phyloP scores from a whole-genome alignment of 2,888 invertebrate species.

The Steinernema hermaphroditum region DNA sequence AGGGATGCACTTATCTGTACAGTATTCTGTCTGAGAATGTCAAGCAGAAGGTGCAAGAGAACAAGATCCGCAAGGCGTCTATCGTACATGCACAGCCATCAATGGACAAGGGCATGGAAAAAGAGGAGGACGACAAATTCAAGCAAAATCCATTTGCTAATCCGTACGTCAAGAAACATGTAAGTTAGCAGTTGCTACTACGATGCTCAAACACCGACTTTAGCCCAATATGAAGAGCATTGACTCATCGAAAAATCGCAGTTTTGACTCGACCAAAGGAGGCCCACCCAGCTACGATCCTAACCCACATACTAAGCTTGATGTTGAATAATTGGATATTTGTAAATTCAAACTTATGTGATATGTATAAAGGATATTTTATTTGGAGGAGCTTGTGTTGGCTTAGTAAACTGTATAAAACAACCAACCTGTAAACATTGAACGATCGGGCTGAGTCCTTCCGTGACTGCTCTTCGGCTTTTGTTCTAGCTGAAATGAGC shows the following conservation, averaged over 20 bases:
- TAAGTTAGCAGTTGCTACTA: background rate
- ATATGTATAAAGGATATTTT: slow-evolving; percentile 26
- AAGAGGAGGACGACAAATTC: background rate
- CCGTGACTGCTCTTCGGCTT: background rate
- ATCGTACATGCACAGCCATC: background rate
- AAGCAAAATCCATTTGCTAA: slow-evolving; percentile 54
- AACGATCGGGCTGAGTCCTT: slow-evolving; percentile 27
- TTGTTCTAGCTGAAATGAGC: slow-evolving; percentile 21
- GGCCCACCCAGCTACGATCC: slow-evolving; percentile 18
- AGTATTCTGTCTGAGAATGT: slow-evolving; percentile 53
- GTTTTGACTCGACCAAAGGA: slow-evolving; percentile 4
- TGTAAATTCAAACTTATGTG: slow-evolving; percentile 16
- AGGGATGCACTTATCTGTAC: slow-evolving; percentile 61
- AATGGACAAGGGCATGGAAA: background rate
- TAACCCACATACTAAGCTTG: background rate
- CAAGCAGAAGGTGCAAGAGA: slow-evolving; percentile 44
- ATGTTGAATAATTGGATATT: slow-evolving; percentile 13
- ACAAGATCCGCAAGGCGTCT: background rate
- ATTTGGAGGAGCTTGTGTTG: background rate
- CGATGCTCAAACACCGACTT: background rate
- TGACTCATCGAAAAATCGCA: background rate
- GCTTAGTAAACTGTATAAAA: background rate
- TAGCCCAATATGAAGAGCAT: background rate
- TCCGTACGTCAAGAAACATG: slow-evolving; percentile 45
- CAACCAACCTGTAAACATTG: slow-evolving; percentile 46